A percentile compares a stretch with the other conserved stretches of the same genome.
These are phyloP conservation scores for Anthonomus grandis DNA, from an alignment of 1,140 invertebrate species.

Conservation along the genomic window DNA sequence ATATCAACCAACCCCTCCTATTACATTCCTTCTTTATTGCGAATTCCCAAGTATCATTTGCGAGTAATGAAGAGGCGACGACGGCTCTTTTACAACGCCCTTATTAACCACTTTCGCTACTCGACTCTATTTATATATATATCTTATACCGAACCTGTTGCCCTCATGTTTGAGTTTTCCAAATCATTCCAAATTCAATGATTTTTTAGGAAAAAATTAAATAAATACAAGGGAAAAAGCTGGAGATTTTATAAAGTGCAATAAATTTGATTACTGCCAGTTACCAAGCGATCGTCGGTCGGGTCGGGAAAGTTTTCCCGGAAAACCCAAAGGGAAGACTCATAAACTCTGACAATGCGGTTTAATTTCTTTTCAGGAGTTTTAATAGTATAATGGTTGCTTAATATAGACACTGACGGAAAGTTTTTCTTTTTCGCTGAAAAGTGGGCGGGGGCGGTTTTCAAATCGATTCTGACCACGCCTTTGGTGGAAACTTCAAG, in stretches of 20 bases:
- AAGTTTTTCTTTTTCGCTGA: not conserved
- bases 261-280: slow-evolving; percentile 13
- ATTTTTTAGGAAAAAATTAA: too few relatives aligned
- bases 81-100: slow-evolving; percentile 31
- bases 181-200: too few relatives aligned
- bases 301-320: slow-evolving; percentile 6
- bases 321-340: not conserved
- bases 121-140: too few relatives aligned
- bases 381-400: slow-evolving; percentile 13
- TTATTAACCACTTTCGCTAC: slow-evolving; percentile 16
- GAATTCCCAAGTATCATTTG: slow-evolving; percentile 48
- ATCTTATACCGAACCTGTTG: too few relatives aligned
- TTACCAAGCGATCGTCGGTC: slow-evolving; percentile 2
- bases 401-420: slow-evolving; percentile 4
- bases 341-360: slow-evolving; percentile 9
- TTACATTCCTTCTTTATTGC: slow-evolving; percentile 45
- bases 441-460: too few relatives aligned
- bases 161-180: too few relatives aligned
- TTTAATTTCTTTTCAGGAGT: slow-evolving; percentile 4
- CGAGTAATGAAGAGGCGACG: slow-evolving; percentile 43
- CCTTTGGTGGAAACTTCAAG: too few relatives aligned
- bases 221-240: not conserved
- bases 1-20: slow-evolving; percentile 27
- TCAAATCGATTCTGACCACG: too few relatives aligned
- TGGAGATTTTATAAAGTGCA: slow-evolving; percentile 1